Percentiles rank a stretch among this genome's conserved stretches.
Conservation (phyloP, 2,888 invertebrate genomes). For the Machimus atricapillus region DNA sequence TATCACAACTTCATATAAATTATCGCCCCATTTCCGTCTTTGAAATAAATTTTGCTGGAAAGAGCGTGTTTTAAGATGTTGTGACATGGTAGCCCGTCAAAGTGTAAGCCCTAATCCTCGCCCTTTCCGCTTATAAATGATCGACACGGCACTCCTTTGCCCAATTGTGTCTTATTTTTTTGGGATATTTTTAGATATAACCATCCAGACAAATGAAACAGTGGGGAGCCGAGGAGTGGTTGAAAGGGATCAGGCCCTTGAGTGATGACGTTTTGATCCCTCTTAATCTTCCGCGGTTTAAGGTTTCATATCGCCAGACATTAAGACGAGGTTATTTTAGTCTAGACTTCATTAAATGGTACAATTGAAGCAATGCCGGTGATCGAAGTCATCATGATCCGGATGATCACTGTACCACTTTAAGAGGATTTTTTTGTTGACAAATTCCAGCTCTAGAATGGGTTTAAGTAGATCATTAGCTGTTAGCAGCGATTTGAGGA, state of each 20-base stretch:
- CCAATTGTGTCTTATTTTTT: background rate
- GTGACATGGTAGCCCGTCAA: background rate
- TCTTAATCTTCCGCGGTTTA: background rate
- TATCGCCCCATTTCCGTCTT: background rate
- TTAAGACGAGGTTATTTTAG: background rate
- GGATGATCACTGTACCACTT: background rate
- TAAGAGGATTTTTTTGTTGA: background rate
- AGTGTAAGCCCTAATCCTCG: slow-evolving; percentile 6
- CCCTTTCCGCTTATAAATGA: slow-evolving; percentile 7
- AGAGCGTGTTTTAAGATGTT: slow-evolving; percentile 19
- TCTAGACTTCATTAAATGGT: background rate
- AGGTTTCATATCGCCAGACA: slow-evolving; percentile 2
- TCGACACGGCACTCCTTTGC: background rate
- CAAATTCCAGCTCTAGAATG: background rate
- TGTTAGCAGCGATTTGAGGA: background rate
- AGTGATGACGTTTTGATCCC: background rate
- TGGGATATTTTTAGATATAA: background rate
- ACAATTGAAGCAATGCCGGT: background rate
- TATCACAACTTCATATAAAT: slow-evolving; percentile 60
- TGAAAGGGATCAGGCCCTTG: slow-evolving; percentile 13
- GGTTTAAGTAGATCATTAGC: background rate
- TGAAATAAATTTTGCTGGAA: background rate
- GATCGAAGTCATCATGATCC: background rate
- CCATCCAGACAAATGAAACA: background rate
- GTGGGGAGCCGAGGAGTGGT: background rate